phyloP scores from a whole-genome alignment of 1,140 invertebrate genomes.

The Contarinia nasturtii region DNA sequence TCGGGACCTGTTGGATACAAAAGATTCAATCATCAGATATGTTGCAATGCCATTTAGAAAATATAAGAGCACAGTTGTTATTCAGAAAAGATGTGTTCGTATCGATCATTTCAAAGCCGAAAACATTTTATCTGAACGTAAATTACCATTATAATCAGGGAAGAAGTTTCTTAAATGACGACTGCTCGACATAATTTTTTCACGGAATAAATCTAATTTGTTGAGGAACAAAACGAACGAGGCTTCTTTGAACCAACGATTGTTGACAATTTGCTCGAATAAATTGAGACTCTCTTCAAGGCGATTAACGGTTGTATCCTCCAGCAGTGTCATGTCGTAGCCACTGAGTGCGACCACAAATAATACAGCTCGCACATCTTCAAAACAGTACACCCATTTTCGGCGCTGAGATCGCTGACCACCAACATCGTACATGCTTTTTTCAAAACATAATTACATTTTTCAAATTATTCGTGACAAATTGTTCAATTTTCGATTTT shows the following conservation, averaged over 20 bases:
- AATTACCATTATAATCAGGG: conserved; percentile 36
- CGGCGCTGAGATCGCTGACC: conserved; percentile 52
- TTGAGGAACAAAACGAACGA: conserved; percentile 49
- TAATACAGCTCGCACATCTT: conserved; percentile 41
- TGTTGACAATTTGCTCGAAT: conserved; percentile 43
- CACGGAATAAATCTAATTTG: conserved; percentile 47
- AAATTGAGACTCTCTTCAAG: conserved; percentile 43
- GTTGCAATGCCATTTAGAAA: background rate
- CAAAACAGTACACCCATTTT: conserved; percentile 60
- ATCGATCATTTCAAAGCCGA: no score
- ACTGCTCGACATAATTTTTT: conserved; percentile 42
- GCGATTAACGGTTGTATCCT: conserved; percentile 40
- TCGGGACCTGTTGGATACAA: conserved; percentile 32
- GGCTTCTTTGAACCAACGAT: conserved; percentile 39
- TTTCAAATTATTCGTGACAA: no score
- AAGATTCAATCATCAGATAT: conserved; percentile 5
- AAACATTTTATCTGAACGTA: no score
- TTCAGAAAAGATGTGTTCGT: no score
- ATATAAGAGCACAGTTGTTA: no score
- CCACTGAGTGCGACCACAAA: conserved; percentile 46
- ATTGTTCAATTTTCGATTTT: no score
- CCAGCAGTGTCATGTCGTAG: conserved; percentile 45
- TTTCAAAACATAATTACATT: no score
- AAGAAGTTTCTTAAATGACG: conserved; percentile 37
- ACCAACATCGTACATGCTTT: conserved; percentile 42